These are phyloP conservation scores for Diadumene lineata DNA, from an alignment of 92 coral and sea anemone species.

Conservation along the genomic window DNA sequence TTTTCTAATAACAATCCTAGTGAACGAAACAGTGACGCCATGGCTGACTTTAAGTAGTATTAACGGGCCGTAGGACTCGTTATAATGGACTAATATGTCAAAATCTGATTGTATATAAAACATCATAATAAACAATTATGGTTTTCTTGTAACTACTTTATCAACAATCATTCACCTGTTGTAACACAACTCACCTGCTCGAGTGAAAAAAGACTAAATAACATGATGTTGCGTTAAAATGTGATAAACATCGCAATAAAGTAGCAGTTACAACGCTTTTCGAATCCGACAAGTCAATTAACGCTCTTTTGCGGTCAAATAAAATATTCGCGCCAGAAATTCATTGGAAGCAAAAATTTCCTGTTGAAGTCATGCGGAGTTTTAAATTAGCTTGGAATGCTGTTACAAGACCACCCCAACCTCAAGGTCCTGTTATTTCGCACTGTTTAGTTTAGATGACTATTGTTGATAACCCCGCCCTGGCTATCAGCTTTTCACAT, in stretches of 20 bases:
- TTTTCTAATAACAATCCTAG: too few relatives aligned
- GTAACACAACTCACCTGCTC: background rate
- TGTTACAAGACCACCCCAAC: slow-evolving; percentile 27
- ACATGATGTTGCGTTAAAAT: background rate
- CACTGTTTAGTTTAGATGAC: slow-evolving; percentile 16
- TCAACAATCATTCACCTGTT: slow-evolving; percentile 3
- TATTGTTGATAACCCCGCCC: slow-evolving; percentile 25
- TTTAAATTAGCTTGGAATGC: slow-evolving; percentile 16
- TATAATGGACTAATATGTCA: background rate
- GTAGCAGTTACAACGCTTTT: background rate
- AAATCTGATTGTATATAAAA: background rate
- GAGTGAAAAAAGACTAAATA: background rate
- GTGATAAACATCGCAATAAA: background rate
- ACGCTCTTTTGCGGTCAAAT: background rate
- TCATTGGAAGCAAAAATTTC: slow-evolving; percentile 14
- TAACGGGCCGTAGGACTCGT: background rate
- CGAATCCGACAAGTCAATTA: slow-evolving; percentile 3
- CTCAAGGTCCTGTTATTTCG: background rate
- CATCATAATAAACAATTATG: slow-evolving; percentile 7
- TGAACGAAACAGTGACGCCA: too few relatives aligned
- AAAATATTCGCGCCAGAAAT: background rate
- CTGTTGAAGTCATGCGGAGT: slow-evolving; percentile 17
- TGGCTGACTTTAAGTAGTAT: background rate
- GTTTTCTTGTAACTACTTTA: background rate
- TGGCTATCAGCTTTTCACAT: slow-evolving; percentile 6